Base-by-base conservation (phyloP, 2,888 invertebrate genomes). In the Atrina japonica region DNA sequence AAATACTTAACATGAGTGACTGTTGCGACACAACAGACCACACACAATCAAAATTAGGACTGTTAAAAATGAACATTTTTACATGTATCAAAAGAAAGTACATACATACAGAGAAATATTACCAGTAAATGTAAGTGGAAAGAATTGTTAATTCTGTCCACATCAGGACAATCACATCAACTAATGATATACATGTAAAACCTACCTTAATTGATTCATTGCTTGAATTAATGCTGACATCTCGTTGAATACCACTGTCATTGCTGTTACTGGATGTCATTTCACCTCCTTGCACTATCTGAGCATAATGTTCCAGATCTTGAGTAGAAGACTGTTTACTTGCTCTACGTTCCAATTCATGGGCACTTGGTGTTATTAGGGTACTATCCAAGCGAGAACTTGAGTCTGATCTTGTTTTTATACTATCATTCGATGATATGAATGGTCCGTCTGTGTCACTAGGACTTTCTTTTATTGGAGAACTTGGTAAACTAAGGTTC, bases 221-320 rank as follows among this genome's bases (percentile, higher is more conserved):
- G 55, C 86, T 86, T 52, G 86, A 86, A 60, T 83, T 78, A 23
- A 82, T 70, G 64, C 81, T 83, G 45, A 77, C 83, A 73, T 87
- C 87, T 56, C 83, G 77, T 60, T 87, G 87, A 59, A 87, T 87
- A 0, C 87, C 87, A 58, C 86, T 86, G 75, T 87, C 87, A 58
- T 86, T 87, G 60, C 87, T 87, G 73, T 87, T 87, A 70, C 85
- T 87, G 52, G 84, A 82, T 11, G 81, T 80, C 41, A 82, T 78
- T 21, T 78, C 82, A n/a, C 73, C 66, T 50, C 72, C 66, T 63
- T 78, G 82, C 7, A 70, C 68, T 9, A 78, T 61, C 5, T 49
- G 40, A 16, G 61, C 35, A n/a, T 59, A 66, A 5, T 56, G 30
- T 14, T 66, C 61, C 3, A 58, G 21, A 49, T 72, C 66, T 21